Evolutionary conservation across 2,113 vertebrate species (phyloP).

Genomic region (Hippocampus comes): DNA sequence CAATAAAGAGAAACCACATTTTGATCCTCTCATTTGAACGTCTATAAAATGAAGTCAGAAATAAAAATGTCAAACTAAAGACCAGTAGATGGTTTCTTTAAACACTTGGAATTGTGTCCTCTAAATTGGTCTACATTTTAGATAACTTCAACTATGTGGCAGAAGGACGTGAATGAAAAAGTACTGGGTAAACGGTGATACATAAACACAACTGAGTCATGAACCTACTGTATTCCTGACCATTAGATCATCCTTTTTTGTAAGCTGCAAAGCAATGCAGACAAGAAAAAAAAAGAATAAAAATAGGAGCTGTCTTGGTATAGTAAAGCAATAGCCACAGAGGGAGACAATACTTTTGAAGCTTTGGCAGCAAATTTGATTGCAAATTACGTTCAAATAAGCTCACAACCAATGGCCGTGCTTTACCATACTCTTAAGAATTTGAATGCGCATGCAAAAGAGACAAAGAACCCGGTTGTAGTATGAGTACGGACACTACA

Average conservation of each 20-base stretch:
- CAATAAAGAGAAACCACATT: conserved; percentile 17
- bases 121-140: conserved; percentile 53
- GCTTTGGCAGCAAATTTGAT: conserved; percentile 10
- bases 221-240: conserved; percentile 51
- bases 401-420: conserved; percentile 36
- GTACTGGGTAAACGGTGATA: conserved; percentile 53
- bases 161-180: conserved; percentile 34
- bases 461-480: conserved; percentile 45
- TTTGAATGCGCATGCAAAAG: conserved; percentile 68
- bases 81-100: not conserved
- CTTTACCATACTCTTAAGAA: conserved; percentile 53
- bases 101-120: conserved; percentile 35
- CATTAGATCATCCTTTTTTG: conserved; percentile 79
- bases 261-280: conserved; percentile 73
- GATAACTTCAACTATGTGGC: conserved; percentile 54
- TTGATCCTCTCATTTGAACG: not conserved
- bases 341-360: conserved; percentile 5
- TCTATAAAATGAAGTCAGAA: not conserved
- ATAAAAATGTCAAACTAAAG: not conserved
- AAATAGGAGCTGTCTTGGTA: conserved; percentile 52
- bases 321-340: conserved; percentile 63
- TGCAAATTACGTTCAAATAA: conserved; percentile 35
- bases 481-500: conserved; percentile 56
- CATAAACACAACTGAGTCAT: conserved; percentile 57
- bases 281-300: conserved; percentile 45